These are phyloP conservation scores for Polyommatus iphigenia DNA, from an alignment of 2,888 invertebrate genomes.

Conservation along the genomic window DNA sequence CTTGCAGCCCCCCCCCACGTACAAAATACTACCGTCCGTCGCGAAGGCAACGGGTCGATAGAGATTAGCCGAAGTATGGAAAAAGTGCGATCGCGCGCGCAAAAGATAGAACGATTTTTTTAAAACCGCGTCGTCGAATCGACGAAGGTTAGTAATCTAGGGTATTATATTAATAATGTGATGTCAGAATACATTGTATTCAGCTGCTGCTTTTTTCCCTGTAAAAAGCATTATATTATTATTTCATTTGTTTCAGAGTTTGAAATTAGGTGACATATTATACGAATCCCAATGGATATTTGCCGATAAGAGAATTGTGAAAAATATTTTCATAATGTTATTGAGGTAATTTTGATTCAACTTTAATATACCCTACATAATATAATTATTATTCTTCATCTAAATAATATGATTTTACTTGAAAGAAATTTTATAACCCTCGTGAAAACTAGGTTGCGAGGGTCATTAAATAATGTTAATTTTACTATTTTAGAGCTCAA, in stretches of 20 bases:
- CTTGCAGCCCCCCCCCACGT: too few relatives aligned
- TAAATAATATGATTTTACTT: too few relatives aligned
- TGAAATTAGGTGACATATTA: conserved; percentile 51
- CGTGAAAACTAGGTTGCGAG: neutral
- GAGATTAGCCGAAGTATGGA: too few relatives aligned
- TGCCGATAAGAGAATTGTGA: conserved; percentile 47
- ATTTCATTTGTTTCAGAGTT: conserved; percentile 48
- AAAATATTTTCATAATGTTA: conserved; percentile 52
- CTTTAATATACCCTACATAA: too few relatives aligned
- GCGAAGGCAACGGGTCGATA: too few relatives aligned
- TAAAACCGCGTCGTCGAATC: too few relatives aligned
- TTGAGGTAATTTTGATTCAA: conserved; percentile 47
- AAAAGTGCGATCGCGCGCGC: too few relatives aligned
- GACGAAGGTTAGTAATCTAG: too few relatives aligned
- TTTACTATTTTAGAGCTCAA: conserved; percentile 50
- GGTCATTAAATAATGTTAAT: conserved; percentile 25
- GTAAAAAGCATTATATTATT: neutral
- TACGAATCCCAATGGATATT: conserved; percentile 56
- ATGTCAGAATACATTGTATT: neutral
- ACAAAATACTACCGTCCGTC: too few relatives aligned
- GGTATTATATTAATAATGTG: too few relatives aligned
- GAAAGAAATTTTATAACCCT: neutral
- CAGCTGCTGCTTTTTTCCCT: neutral
- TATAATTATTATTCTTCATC: too few relatives aligned
- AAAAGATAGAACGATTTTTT: too few relatives aligned